A percentile compares a stretch with the other conserved stretches of the same genome.
Evolutionary conservation across 2,888 invertebrate genomes (phyloP).

Genomic region (Hydriomena furcata): DNA sequence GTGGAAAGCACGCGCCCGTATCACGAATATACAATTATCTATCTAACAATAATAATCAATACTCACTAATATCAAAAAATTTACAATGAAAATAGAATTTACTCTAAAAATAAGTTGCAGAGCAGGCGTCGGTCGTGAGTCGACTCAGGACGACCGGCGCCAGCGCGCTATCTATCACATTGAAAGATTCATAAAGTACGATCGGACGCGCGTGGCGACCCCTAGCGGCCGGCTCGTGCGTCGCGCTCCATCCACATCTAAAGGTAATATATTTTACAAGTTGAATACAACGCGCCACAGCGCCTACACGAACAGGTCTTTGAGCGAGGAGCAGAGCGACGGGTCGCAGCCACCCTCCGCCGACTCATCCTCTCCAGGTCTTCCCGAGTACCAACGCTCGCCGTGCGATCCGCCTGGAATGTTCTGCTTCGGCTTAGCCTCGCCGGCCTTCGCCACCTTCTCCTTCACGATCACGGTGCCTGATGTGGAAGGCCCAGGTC

Average conservation of each 20-base stretch:
- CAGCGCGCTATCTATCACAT: constrained; percentile 78
- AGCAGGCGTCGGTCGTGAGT: constrained; percentile 72
- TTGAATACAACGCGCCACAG: constrained; percentile 51
- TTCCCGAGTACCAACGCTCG: constrained; percentile 85
- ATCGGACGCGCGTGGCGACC: constrained; percentile 45
- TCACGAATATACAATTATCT: constrained; percentile 75
- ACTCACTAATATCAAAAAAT: constrained; percentile 79
- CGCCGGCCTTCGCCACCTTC: constrained; percentile 50
- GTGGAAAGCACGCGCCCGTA: constrained; percentile 72
- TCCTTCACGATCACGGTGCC: constrained; percentile 52
- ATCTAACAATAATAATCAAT: constrained; percentile 80
- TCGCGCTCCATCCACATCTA: constrained; percentile 66
- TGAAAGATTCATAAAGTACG: constrained; percentile 79
- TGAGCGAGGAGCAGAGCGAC: constrained; percentile 91
- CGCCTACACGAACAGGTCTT: constrained; percentile 92
- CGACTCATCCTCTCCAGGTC: constrained; percentile 88
- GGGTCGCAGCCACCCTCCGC: constrained; percentile 90
- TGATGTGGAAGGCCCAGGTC: constrained; percentile 57
- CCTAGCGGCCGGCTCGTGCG: constrained; percentile 39
- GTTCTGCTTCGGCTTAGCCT: constrained; percentile 67
- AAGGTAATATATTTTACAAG: constrained; percentile 70
- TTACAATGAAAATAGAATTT: constrained; percentile 83
- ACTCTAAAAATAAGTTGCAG: constrained; percentile 78
- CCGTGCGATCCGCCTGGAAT: constrained; percentile 58
- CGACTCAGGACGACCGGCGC: constrained; percentile 71